These are phyloP conservation scores for Dicerorhinus sumatrensis DNA, from an alignment of 2,113 vertebrate species.

Conservation along the genomic window DNA sequence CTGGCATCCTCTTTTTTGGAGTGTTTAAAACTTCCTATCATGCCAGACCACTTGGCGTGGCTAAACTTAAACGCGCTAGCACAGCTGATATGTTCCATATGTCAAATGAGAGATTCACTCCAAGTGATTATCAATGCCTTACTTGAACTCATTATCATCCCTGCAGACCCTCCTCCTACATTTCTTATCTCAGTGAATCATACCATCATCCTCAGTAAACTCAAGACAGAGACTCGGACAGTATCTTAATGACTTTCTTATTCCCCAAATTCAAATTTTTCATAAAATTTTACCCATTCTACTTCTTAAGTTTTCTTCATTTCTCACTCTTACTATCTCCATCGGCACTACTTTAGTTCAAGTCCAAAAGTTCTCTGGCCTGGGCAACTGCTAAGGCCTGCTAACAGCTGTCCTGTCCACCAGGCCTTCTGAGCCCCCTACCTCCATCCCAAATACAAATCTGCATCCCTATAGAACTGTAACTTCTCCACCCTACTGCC, in stretches of 20 bases:
- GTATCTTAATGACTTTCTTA: neutral
- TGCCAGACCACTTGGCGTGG: neutral
- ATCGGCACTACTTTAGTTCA: neutral
- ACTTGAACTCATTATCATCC: neutral
- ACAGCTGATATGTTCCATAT: neutral
- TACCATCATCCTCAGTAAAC: neutral
- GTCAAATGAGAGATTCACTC: neutral
- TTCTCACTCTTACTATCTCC: neutral
- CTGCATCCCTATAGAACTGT: neutral
- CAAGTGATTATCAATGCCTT: neutral
- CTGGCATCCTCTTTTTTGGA: neutral
- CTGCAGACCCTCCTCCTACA: neutral
- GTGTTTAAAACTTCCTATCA: neutral
- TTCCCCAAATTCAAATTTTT: conserved; percentile 22
- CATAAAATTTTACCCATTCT: neutral
- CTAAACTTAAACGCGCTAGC: neutral
- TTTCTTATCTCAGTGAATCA: neutral
- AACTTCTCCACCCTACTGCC: neutral
- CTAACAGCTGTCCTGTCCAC: neutral
- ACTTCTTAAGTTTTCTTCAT: neutral
- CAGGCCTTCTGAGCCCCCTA: neutral
- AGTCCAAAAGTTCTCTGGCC: neutral
- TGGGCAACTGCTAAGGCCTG: neutral
- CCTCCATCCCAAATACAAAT: neutral
- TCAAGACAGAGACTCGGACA: neutral